Base-by-base conservation (phyloP, 2,113 vertebrate genomes). In the Epinephelus cyanopodus region DNA sequence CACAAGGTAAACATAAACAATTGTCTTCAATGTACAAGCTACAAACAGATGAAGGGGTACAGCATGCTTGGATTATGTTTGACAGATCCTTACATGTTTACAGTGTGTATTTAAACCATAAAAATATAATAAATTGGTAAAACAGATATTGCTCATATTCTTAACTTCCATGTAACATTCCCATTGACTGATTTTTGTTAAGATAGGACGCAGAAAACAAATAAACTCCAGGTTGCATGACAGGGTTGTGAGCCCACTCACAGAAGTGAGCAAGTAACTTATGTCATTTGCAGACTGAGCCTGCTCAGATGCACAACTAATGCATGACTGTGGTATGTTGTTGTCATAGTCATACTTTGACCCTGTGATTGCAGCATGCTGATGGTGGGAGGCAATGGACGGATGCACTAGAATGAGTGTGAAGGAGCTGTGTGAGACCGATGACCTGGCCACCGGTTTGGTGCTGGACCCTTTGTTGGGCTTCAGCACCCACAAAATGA, bases 401-500 rank as follows among this genome's bases (percentile, higher is more conserved):
- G 92, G 94, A 81, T 93, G 92, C 88, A 94, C 89, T 95, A 96
- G 98, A 96, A 99, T 99, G 98, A 99, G 97, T 87, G 98, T 99
- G 93, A 98, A 97, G 96, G 98, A 99, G 80, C 97, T 99, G 86
- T 99, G 98, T 95, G 98, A 99, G 92, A 99, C 98, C 0, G 98
- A 99, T 94, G 98, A 99, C 93, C 95, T 99, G 95, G 97, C 98
- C 87, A 99, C 98, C 88, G 97, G 98, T 89, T 95, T 99, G 96
- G 97, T 99, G 95, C 96, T 99, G 95, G 98, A 99, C 92, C 98
- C 98, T 48, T 96, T 99, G 90, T 93, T 99, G 96, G 97, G 97
- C 89, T 99, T 99, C 96, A 99, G 97, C 91, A 99, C 98, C 84
- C 98, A 99, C 92, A 99, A 99, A 95, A 99, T 99, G 98, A 99